These are phyloP conservation scores for Epizoanthus illoricatus DNA, from an alignment of 92 coral and sea anemone species.

Conservation along the genomic window DNA sequence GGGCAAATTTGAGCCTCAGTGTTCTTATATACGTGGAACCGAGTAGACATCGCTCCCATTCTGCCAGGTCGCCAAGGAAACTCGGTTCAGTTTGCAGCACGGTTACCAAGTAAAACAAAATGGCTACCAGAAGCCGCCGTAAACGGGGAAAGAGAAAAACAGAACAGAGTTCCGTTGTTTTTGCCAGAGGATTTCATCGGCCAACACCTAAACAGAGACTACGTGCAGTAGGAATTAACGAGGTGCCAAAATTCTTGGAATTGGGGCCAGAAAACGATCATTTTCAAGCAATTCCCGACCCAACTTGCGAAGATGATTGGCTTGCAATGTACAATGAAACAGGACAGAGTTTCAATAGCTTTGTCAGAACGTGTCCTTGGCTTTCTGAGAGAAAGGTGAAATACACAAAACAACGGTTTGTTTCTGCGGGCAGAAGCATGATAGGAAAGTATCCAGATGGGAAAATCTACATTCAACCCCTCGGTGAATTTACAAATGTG, in stretches of 20 bases:
- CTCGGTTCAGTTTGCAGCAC: background rate
- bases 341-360: constrained; percentile 64
- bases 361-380: constrained; percentile 65
- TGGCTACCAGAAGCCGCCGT: constrained; percentile 55
- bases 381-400: constrained; percentile 53
- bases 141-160: constrained; percentile 43
- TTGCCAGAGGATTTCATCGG: constrained; percentile 58
- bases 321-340: constrained; percentile 63
- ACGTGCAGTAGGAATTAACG: constrained; percentile 54
- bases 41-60: too few relatives aligned
- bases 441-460: constrained; percentile 74
- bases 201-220: constrained; percentile 55
- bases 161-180: constrained; percentile 18
- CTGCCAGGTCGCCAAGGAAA: too few relatives aligned
- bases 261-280: constrained; percentile 40
- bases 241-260: constrained; percentile 29
- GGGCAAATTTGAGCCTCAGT: too few relatives aligned
- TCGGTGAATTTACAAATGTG: constrained; percentile 59
- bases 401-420: constrained; percentile 44
- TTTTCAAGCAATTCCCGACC: constrained; percentile 49
- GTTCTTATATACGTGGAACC: too few relatives aligned
- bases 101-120: constrained; percentile 37
- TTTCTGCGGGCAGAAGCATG: constrained; percentile 51
- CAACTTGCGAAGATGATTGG: constrained; percentile 60
- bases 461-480: constrained; percentile 58